These are phyloP conservation scores for Poecile montanus DNA, from an alignment of 2,797 vertebrate species.

Conservation along the genomic window DNA sequence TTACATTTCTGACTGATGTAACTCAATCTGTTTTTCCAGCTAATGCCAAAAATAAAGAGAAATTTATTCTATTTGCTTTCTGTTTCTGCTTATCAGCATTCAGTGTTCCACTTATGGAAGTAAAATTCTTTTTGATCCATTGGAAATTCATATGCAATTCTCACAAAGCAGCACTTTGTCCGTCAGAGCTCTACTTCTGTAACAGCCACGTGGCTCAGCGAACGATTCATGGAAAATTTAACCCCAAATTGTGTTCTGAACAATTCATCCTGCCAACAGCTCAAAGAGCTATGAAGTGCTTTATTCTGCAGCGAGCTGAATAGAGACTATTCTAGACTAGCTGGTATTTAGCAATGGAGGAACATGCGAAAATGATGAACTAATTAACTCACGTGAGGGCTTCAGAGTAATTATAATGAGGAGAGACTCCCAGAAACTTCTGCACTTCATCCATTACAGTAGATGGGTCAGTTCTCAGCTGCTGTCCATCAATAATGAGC, in stretches of 20 bases:
- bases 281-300: neutral
- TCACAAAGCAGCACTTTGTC: neutral
- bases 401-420: constrained; percentile 95
- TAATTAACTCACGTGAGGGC: constrained; percentile 88
- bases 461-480: constrained; percentile 89
- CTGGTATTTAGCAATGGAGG: neutral
- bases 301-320: neutral
- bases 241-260: neutral
- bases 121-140: neutral
- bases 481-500: constrained; percentile 95
- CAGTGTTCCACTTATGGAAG: neutral
- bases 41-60: neutral
- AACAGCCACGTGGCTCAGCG: neutral
- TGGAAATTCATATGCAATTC: neutral
- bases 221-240: neutral
- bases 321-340: neutral
- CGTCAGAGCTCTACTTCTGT: neutral
- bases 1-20: neutral
- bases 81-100: neutral
- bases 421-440: constrained; percentile 93
- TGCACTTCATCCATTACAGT: constrained; percentile 95
- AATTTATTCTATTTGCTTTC: neutral
- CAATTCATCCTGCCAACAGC: neutral
- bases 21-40: neutral
- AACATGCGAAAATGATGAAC: neutral